A percentile compares a stretch with the other conserved stretches of the same genome.
phyloP scores from a whole-genome alignment of 1,140 invertebrate species.

The Macrotrachela quadricornifera region DNA sequence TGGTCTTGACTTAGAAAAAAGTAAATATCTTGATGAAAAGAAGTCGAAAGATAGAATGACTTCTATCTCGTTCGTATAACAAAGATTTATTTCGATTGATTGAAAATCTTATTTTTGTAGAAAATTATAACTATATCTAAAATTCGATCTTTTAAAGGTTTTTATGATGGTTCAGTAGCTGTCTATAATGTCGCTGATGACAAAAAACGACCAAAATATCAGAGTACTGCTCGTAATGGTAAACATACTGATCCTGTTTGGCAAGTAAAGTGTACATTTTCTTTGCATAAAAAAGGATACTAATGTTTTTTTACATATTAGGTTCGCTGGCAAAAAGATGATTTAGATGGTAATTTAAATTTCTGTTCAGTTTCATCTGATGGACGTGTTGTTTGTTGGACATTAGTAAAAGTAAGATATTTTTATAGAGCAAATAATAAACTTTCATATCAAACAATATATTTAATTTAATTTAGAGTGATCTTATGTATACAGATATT shows the following conservation, averaged over 20 bases:
- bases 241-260: slow-evolving; percentile 33
- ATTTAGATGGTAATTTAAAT: slow-evolving; percentile 52
- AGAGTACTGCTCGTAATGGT: slow-evolving; percentile 28
- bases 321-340: slow-evolving; percentile 31
- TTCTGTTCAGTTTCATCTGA: slow-evolving; percentile 67
- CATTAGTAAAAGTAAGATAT: slow-evolving; percentile 32
- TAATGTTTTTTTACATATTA: too few species aligned
- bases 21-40: too few species aligned
- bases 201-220: slow-evolving; percentile 13
- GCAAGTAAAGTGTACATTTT: too few species aligned
- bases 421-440: too few species aligned
- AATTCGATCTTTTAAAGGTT: slow-evolving; percentile 36
- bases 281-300: too few species aligned
- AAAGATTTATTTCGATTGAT: too few species aligned
- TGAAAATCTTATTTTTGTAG: too few species aligned
- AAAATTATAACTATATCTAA: too few species aligned
- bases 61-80: too few species aligned
- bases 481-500: slow-evolving; percentile 2
- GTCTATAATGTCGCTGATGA: slow-evolving; percentile 51
- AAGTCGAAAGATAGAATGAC: too few species aligned
- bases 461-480: slow-evolving; percentile 1
- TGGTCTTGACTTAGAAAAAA: too few species aligned
- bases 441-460: not conserved
- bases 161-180: slow-evolving; percentile 66
- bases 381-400: slow-evolving; percentile 62